These are phyloP conservation scores for Rhagoletis pomonella DNA, from an alignment of 1,140 invertebrate species.

Conservation along the genomic window DNA sequence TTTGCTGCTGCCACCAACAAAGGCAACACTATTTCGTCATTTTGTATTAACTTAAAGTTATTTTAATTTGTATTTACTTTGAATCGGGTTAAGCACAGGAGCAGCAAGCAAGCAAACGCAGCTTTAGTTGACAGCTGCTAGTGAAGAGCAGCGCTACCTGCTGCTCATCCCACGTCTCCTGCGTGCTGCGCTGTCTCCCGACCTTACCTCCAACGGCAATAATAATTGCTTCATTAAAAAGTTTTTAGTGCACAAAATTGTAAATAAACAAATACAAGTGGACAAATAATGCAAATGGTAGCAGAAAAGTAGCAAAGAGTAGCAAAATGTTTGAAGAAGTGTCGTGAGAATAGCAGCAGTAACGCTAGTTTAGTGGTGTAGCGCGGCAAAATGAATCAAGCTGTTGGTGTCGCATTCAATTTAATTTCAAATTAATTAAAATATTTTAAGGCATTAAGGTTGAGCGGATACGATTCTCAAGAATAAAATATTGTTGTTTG, in stretches of 20 bases:
- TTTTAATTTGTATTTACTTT: constrained; percentile 45
- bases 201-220: not conserved
- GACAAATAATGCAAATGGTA: not conserved
- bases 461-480: not conserved
- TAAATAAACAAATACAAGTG: constrained; percentile 11
- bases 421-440: constrained; percentile 36
- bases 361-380: not conserved
- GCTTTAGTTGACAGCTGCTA: not conserved
- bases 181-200: no score
- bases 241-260: constrained; percentile 33
- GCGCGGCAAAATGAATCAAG: not conserved
- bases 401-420: constrained; percentile 6
- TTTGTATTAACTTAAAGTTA: constrained; percentile 28
- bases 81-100: constrained; percentile 24
- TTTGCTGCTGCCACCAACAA: not conserved
- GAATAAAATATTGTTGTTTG: not conserved
- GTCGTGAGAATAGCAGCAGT: not conserved
- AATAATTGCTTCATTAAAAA: constrained; percentile 48
- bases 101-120: not conserved
- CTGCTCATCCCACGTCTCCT: no score
- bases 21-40: no score
- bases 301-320: constrained; percentile 10
- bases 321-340: not conserved
- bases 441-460: not conserved
- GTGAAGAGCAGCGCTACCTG: not conserved